A percentile compares a stretch with the other conserved stretches of the same genome.
These are phyloP conservation scores for Stomorhina lunata DNA, from an alignment of 2,888 invertebrate genomes.

Conservation along the genomic window DNA sequence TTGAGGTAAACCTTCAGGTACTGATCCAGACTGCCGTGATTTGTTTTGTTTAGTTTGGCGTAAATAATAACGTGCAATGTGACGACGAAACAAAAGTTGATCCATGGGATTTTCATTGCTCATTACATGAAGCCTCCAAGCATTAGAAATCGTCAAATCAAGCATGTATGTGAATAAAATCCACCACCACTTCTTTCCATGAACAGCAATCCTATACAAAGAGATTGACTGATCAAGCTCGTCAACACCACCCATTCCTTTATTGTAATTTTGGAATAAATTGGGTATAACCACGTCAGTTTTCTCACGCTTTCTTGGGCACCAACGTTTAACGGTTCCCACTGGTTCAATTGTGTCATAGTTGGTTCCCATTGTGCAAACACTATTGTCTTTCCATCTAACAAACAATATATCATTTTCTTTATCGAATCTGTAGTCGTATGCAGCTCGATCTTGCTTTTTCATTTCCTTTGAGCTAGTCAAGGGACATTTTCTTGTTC, in stretches of 20 bases:
- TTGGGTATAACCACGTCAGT: background rate
- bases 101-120: background rate
- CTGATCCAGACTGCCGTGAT: background rate
- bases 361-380: no score
- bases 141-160: background rate
- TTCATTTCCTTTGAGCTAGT: background rate
- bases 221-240: slow-evolving; percentile 14
- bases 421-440: no score
- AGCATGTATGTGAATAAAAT: background rate
- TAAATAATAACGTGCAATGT: no score
- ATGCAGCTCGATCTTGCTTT: no score
- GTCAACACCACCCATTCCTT: no score
- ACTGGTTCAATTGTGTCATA: no score
- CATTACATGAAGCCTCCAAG: background rate
- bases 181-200: slow-evolving; percentile 8
- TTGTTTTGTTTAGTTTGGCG: no score
- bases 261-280: slow-evolving; percentile 8
- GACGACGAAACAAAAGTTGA: no score
- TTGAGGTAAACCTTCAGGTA: background rate
- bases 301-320: background rate
- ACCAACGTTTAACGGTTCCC: background rate
- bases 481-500: background rate
- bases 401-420: no score
- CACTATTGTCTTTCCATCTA: no score
- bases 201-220: background rate